Conservation (phyloP, 1,140 invertebrate genomes). For the Periplaneta americana region DNA sequence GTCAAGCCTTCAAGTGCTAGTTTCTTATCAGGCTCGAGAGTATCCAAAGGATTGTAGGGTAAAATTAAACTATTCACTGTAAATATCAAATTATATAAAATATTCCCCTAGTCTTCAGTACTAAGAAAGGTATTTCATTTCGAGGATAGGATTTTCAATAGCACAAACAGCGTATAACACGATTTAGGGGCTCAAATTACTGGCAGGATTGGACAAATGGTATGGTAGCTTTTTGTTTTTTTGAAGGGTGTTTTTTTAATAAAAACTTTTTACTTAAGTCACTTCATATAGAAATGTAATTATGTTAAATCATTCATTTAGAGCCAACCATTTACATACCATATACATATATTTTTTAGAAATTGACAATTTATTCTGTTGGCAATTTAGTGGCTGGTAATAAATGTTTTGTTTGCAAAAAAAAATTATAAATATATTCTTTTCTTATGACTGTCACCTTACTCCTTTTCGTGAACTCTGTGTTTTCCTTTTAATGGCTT, state of each 20-base stretch:
- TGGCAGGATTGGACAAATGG: neutral
- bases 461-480: neutral
- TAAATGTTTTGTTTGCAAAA: slow-evolving; percentile 6
- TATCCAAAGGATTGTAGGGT: no score
- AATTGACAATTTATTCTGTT: slow-evolving; percentile 1
- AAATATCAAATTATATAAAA: no score
- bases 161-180: no score
- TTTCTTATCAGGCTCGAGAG: no score
- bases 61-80: no score
- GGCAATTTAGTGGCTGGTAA: neutral
- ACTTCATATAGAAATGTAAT: neutral
- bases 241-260: neutral
- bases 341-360: neutral
- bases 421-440: neutral
- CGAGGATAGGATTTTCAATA: no score
- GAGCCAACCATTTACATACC: neutral
- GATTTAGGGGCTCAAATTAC: neutral
- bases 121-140: no score
- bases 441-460: neutral
- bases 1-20: no score
- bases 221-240: neutral
- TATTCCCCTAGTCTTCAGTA: no score
- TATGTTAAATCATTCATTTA: neutral
- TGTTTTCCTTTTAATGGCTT: slow-evolving; percentile 9
- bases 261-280: neutral